Evolutionary conservation across 2,797 vertebrate genomes (phyloP).

Genomic region (Melanogrammus aeglefinus): DNA sequence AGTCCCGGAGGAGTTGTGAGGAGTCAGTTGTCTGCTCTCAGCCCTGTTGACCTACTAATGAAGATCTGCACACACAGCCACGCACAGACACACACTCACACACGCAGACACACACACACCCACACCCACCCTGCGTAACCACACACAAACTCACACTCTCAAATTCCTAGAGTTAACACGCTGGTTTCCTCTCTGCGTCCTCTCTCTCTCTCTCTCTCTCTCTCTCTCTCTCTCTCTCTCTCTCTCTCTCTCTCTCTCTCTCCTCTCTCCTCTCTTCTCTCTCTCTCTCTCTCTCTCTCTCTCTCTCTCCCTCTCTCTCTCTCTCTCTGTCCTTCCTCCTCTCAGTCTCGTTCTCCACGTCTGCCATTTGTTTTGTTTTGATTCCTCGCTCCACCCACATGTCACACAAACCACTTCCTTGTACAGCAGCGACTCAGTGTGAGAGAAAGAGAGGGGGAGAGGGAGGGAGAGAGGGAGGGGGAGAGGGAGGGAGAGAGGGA

Average conservation of each 20-base stretch:
- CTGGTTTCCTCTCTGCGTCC: neutral
- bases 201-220: neutral
- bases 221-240: slow-evolving; percentile 1
- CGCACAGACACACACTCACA: neutral
- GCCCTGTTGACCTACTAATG: slow-evolving; percentile 1
- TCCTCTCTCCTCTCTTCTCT: neutral
- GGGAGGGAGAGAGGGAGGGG: slow-evolving; percentile 1
- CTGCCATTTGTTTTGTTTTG: slow-evolving; percentile 19
- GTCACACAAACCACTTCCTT: slow-evolving; percentile 68
- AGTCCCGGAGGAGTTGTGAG: neutral
- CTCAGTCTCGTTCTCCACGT: slow-evolving; percentile 26
- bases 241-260: neutral
- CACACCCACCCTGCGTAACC: neutral
- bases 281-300: neutral
- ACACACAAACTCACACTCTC: neutral
- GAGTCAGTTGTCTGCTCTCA: neutral
- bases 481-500: too few relatives aligned
- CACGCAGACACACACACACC: neutral
- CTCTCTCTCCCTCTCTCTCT: neutral
- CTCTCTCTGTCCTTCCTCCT: neutral
- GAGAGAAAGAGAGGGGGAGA: neutral
- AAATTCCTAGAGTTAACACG: neutral
- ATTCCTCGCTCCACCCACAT: slow-evolving; percentile 61
- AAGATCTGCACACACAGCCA: slow-evolving; percentile 41
- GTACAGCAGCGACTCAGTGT: slow-evolving; percentile 33